phyloP scores from a whole-genome alignment of 2,113 vertebrate species.

The Pseudorhombus dupliciocellatus region DNA sequence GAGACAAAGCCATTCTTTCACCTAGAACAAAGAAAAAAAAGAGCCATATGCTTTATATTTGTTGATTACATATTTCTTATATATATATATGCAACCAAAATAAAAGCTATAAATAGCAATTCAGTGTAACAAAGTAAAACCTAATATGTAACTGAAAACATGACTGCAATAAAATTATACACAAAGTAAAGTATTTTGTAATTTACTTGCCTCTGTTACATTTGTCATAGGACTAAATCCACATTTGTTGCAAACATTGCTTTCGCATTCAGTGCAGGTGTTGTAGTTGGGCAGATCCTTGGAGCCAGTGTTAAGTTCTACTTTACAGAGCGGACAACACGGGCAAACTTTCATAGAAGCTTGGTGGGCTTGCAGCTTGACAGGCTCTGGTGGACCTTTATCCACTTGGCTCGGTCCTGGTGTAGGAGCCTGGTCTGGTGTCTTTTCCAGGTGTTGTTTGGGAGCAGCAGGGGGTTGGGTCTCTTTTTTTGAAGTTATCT shows the following conservation, averaged over 20 bases:
- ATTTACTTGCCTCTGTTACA: slow-evolving; percentile 77
- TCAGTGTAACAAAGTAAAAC: neutral
- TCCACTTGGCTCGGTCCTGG: slow-evolving; percentile 37
- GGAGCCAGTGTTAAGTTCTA: slow-evolving; percentile 85
- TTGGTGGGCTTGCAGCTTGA: slow-evolving; percentile 46
- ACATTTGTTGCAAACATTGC: slow-evolving; percentile 91
- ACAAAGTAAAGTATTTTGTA: slow-evolving; percentile 1
- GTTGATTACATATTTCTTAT: neutral
- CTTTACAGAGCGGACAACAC: slow-evolving; percentile 91
- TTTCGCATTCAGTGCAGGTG: slow-evolving; percentile 91
- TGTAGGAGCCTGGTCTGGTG: slow-evolving; percentile 65
- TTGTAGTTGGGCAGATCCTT: slow-evolving; percentile 87
- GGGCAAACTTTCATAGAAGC: slow-evolving; percentile 36
- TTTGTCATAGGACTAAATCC: slow-evolving; percentile 93
- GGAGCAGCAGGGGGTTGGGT: slow-evolving; percentile 47
- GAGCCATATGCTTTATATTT: neutral
- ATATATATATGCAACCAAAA: too few species aligned
- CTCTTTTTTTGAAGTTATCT: slow-evolving; percentile 10
- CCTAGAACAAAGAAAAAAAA: slow-evolving; percentile 72
- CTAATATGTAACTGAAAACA: neutral
- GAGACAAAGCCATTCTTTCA: slow-evolving; percentile 92
- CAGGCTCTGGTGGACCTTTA: slow-evolving; percentile 29
- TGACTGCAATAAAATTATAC: neutral
- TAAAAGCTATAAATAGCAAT: neutral
- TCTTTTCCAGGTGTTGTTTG: slow-evolving; percentile 54